phyloP scores from a whole-genome alignment of 2,113 vertebrate species.

The Pedionomus torquatus region DNA sequence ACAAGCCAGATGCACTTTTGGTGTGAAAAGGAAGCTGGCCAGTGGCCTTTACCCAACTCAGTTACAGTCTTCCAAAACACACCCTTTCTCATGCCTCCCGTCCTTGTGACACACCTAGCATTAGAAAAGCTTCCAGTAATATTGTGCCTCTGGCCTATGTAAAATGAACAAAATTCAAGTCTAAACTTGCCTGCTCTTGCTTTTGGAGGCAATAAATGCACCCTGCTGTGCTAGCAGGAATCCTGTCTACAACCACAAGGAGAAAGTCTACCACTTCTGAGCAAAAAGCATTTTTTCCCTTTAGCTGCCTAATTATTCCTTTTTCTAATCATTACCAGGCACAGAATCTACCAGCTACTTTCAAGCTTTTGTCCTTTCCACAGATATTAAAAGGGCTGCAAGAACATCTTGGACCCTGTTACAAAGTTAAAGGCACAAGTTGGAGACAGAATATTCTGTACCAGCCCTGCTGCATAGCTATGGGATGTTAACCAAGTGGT shows the following conservation, averaged over 20 bases:
- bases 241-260: background rate
- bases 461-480: background rate
- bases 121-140: constrained; percentile 48
- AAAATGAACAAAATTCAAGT: constrained; percentile 49
- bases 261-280: constrained; percentile 21
- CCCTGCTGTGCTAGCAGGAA: background rate
- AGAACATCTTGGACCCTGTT: background rate
- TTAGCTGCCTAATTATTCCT: background rate
- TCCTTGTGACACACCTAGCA: constrained; percentile 14
- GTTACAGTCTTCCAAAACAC: background rate
- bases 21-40: constrained; percentile 51
- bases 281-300: background rate
- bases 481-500: background rate
- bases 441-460: background rate
- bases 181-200: constrained; percentile 14
- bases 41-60: background rate
- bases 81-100: constrained; percentile 32
- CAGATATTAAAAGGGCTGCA: background rate
- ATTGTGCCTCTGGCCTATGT: constrained; percentile 6
- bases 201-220: background rate
- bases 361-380: background rate
- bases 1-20: background rate
- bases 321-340: background rate
- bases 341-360: background rate
- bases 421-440: background rate